Percentiles rank a stretch among this genome's conserved stretches.
phyloP scores from a whole-genome alignment of 2,888 invertebrate genomes.

The Dicycla oo region DNA sequence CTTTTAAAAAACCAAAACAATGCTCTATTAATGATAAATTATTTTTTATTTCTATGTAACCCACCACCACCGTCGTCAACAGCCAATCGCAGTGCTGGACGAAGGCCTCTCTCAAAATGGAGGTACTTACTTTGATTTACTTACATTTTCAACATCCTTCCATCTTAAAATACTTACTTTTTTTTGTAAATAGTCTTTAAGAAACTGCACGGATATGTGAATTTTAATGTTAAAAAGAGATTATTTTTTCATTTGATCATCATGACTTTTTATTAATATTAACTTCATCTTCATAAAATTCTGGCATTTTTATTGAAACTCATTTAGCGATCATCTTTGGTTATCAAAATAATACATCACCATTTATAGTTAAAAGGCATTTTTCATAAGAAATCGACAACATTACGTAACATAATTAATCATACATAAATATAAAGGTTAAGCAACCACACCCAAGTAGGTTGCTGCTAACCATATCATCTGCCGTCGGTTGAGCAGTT shows the following conservation, averaged over 20 bases:
- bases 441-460: constrained; percentile 16
- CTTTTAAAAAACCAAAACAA: background rate
- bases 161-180: background rate
- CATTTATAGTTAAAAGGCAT: background rate
- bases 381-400: constrained; percentile 8
- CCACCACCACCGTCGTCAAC: constrained; percentile 39
- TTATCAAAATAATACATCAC: constrained; percentile 8
- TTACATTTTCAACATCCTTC: background rate
- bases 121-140: constrained; percentile 53
- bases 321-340: background rate
- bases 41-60: constrained; percentile 62
- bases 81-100: constrained; percentile 52
- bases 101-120: constrained; percentile 52
- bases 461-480: constrained; percentile 18
- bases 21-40: constrained; percentile 24
- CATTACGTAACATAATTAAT: constrained; percentile 29
- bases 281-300: background rate
- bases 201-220: background rate
- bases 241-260: background rate
- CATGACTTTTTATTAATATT: background rate
- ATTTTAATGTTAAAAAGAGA: background rate
- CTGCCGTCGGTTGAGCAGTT: constrained; percentile 37
- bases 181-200: background rate
- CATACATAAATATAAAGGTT: constrained; percentile 41
- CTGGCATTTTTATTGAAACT: background rate